phyloP scores from a whole-genome alignment of 2,888 invertebrate species.

The Netelia virgata region DNA sequence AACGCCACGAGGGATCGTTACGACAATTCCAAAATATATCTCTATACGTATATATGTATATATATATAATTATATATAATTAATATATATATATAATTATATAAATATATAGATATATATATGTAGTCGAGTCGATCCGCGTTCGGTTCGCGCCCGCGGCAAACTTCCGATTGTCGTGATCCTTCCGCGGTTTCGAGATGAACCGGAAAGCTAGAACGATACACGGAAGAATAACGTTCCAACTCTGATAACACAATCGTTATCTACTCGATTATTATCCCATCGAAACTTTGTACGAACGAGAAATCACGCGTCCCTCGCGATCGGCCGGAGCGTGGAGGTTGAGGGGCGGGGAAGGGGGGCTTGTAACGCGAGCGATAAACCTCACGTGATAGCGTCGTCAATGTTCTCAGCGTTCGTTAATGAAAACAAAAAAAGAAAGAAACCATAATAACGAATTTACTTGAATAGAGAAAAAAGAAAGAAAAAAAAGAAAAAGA shows the following conservation, averaged over 20 bases:
- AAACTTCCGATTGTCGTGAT: constrained; percentile 34
- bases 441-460: not conserved
- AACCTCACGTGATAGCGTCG: constrained; percentile 1
- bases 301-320: constrained; percentile 24
- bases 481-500: not conserved
- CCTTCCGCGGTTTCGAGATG: constrained; percentile 36
- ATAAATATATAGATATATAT: not conserved
- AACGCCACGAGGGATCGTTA: not conserved
- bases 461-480: not conserved
- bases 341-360: not conserved
- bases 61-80: not conserved
- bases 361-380: not conserved
- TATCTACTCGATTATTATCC: constrained; percentile 22
- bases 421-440: not conserved
- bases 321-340: not conserved
- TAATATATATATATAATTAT: not conserved
- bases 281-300: constrained; percentile 40
- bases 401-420: constrained; percentile 14
- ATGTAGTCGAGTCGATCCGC: constrained; percentile 38
- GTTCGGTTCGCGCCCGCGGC: constrained; percentile 21
- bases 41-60: not conserved
- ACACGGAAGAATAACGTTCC: constrained; percentile 37
- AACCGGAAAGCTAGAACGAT: constrained; percentile 16
- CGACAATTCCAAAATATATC: not conserved
- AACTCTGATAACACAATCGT: constrained; percentile 20